phyloP scores from a whole-genome alignment of 2,888 invertebrate species.

The Andrena flavipes region DNA sequence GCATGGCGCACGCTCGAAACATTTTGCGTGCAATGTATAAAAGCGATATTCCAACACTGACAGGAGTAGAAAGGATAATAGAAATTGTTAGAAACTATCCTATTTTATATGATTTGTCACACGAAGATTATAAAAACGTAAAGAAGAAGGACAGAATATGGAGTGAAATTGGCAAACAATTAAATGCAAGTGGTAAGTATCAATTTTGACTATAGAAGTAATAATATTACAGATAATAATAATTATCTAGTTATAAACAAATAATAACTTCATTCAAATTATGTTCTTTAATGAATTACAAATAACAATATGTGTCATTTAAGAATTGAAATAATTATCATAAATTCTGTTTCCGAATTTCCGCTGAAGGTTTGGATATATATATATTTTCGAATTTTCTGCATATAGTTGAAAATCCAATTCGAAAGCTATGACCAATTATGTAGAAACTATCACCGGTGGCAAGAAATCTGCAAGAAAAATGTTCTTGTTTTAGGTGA shows the following conservation, averaged over 20 bases:
- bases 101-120: slow-evolving; percentile 1
- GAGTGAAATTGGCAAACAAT: slow-evolving; percentile 8
- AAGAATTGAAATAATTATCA: background rate
- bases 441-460: background rate
- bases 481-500: slow-evolving; percentile 6
- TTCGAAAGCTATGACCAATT: too few relatives aligned
- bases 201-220: background rate
- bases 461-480: background rate
- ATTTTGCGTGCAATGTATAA: too few relatives aligned
- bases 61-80: background rate
- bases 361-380: too few relatives aligned
- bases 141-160: slow-evolving; percentile 7
- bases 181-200: slow-evolving; percentile 1
- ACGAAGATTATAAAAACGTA: slow-evolving; percentile 1
- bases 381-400: too few relatives aligned
- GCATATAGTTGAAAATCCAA: too few relatives aligned
- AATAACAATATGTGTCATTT: too few relatives aligned
- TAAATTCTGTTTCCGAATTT: background rate
- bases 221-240: background rate
- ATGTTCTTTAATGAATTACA: too few relatives aligned
- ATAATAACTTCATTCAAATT: background rate
- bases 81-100: slow-evolving; percentile 6
- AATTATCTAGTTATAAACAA: background rate
- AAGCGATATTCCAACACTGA: too few relatives aligned
- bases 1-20: too few relatives aligned